Evolutionary conservation across 64 coral and sea anemone genomes (phyloP).

Genomic region (Pocillopora damicornis): DNA sequence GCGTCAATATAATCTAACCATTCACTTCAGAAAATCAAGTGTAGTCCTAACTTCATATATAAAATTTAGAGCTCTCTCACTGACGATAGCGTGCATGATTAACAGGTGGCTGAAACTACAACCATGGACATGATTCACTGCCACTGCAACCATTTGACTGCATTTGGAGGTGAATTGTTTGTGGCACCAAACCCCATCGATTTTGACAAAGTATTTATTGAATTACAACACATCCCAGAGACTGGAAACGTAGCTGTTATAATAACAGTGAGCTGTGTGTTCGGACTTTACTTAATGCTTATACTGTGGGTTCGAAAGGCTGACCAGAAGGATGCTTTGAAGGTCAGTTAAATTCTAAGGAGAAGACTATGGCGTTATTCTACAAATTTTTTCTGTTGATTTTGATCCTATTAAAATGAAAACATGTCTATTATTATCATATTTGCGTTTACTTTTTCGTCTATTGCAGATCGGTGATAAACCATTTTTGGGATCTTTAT

Average conservation of each 20-base stretch:
- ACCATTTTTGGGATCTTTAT: constrained; percentile 27
- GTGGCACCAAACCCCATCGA: constrained; percentile 44
- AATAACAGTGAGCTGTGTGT: constrained; percentile 28
- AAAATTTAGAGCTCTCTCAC: not conserved
- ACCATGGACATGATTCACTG: constrained; percentile 16
- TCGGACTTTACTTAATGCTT: constrained; percentile 15
- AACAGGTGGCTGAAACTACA: constrained; percentile 11
- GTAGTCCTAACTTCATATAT: no score
- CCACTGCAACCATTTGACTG: constrained; percentile 33
- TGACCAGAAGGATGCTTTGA: constrained; percentile 33
- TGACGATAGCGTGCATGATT: not conserved
- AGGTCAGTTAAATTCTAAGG: not conserved
- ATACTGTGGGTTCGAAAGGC: constrained; percentile 31
- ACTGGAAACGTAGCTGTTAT: constrained; percentile 46
- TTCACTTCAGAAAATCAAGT: not conserved
- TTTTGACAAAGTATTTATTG: constrained; percentile 42
- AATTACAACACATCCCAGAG: constrained; percentile 30
- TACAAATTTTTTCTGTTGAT: no score
- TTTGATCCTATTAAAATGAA: not conserved
- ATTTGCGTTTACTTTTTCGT: not conserved
- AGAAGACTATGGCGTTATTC: no score
- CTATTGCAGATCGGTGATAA: constrained; percentile 36
- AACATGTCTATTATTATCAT: not conserved
- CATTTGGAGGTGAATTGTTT: constrained; percentile 38
- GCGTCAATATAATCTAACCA: no score